Base-by-base conservation (phyloP, 2,113 vertebrate genomes). In the Alethe diademata region DNA sequence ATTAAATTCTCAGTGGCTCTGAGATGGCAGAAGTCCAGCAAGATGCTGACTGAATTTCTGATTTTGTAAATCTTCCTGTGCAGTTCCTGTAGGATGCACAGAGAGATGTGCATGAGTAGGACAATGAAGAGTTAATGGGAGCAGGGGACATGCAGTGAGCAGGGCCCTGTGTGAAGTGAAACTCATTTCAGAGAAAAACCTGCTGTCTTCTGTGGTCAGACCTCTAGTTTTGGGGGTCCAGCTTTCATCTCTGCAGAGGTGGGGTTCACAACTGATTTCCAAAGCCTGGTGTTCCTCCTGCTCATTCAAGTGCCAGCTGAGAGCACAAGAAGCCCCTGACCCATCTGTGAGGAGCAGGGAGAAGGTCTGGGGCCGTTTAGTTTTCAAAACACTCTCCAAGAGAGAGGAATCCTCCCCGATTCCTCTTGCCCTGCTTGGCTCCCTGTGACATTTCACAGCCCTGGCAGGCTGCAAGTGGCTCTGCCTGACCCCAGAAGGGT, bases 371-470 rank as follows among this genome's bases (percentile, higher is more conserved):
- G 36, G 17, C 36, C 4, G 4, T 74, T 85, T 19, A 43, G 40
- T 78, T 51, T 87, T 74, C 42, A 91, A 72, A 86, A 56, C 31
- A 7, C 14, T 51, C 72, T 64, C 56, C 57, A 79, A 42, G 42
- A 54, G 24, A 50, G 26, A 10, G 14, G 48, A 73, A 48, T 78
- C 43, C n/a, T 81, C 28, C 29, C 35, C 0, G 0, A 6, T 61
- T 78, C 36, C 29, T 64, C 47, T 57, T 82, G 36, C 53, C 62
- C 23, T 66, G 42, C 43, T 45, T 36, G 9, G 24, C 3, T 87
- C 42, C 48, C 38, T 20, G 15, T 12, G 25, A 22, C 7, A 54
- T 25, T 82, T 58, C 81, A 58, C 42, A 93, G 82, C 42, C 47
- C 33, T 48, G 38, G 9, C 50, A 58, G 54, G 71, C 35, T 87